Evolutionary conservation across 2,113 vertebrate species (phyloP).

Genomic region (Dicrurus megarhynchus): DNA sequence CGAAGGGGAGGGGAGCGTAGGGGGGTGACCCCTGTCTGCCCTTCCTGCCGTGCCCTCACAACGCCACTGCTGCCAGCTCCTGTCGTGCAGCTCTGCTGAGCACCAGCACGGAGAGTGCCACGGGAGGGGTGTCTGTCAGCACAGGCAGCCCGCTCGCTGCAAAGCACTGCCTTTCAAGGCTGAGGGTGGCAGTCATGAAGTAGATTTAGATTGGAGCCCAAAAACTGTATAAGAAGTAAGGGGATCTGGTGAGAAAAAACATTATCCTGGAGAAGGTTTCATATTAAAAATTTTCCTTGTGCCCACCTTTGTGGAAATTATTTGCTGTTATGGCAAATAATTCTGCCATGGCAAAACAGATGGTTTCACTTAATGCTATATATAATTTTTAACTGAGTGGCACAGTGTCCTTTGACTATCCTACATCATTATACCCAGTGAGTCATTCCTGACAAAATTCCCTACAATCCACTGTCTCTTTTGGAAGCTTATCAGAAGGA

Average conservation of each 20-base stretch:
- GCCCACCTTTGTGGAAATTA: background rate
- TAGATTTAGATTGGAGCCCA: background rate
- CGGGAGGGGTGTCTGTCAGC: background rate
- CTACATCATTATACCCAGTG: background rate
- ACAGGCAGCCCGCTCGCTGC: fast-evolving
- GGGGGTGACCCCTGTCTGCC: background rate
- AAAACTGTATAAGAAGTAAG: background rate
- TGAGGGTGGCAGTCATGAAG: background rate
- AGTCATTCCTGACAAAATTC: background rate
- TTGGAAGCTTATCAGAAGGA: background rate
- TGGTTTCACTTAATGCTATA: background rate
- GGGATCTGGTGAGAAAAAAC: background rate
- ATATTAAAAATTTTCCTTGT: background rate
- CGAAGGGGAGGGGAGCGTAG: background rate
- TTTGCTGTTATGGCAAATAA: background rate
- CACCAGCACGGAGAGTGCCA: fast-evolving
- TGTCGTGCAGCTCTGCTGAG: background rate
- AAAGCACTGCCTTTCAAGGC: background rate
- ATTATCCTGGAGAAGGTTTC: background rate
- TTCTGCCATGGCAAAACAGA: background rate
- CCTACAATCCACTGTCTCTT: background rate
- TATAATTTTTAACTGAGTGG: background rate
- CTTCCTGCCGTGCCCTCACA: background rate
- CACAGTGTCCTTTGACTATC: background rate
- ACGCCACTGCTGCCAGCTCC: background rate